These are phyloP conservation scores for Machimus rusticus DNA, from an alignment of 2,888 invertebrate species.

Conservation along the genomic window DNA sequence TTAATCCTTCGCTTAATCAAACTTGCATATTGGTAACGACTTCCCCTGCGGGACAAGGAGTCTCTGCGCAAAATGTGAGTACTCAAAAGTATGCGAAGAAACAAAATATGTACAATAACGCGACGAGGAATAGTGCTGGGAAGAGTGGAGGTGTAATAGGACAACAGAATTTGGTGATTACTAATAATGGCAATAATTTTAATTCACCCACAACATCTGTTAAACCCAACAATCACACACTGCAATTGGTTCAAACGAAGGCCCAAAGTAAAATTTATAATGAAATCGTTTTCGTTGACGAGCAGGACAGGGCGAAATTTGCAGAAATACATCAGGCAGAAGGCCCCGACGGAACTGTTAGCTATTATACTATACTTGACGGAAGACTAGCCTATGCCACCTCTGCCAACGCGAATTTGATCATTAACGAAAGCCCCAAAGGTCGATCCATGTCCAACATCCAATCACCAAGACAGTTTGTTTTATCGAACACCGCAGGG, in stretches of 20 bases:
- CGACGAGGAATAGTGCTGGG: slow-evolving; percentile 50
- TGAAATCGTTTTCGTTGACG: slow-evolving; percentile 66
- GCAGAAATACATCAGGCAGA: slow-evolving; percentile 17
- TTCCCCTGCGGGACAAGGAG: background rate
- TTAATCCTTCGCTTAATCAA: slow-evolving; percentile 40
- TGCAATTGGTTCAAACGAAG: slow-evolving; percentile 73
- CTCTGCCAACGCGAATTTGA: slow-evolving; percentile 43
- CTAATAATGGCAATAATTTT: slow-evolving; percentile 3
- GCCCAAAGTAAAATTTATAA: slow-evolving; percentile 81
- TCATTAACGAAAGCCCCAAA: slow-evolving; percentile 29
- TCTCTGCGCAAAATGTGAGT: slow-evolving; percentile 44
- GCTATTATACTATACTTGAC: slow-evolving; percentile 51
- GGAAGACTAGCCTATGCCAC: slow-evolving; percentile 50
- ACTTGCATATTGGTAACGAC: slow-evolving; percentile 37
- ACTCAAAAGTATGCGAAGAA: slow-evolving; percentile 48
- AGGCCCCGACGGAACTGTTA: slow-evolving; percentile 27
- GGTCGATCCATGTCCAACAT: background rate
- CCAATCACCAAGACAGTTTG: slow-evolving; percentile 19
- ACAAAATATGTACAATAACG: slow-evolving; percentile 54
- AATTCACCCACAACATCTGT: slow-evolving; percentile 54
- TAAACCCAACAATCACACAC: slow-evolving; percentile 54
- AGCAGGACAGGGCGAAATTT: slow-evolving; percentile 47
- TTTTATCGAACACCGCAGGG: slow-evolving; percentile 11
- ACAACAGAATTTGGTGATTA: slow-evolving; percentile 47
- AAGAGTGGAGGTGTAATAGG: slow-evolving; percentile 57